These are phyloP conservation scores for Scaptomyza montana DNA, from an alignment of 1,140 invertebrate species.

Conservation along the genomic window DNA sequence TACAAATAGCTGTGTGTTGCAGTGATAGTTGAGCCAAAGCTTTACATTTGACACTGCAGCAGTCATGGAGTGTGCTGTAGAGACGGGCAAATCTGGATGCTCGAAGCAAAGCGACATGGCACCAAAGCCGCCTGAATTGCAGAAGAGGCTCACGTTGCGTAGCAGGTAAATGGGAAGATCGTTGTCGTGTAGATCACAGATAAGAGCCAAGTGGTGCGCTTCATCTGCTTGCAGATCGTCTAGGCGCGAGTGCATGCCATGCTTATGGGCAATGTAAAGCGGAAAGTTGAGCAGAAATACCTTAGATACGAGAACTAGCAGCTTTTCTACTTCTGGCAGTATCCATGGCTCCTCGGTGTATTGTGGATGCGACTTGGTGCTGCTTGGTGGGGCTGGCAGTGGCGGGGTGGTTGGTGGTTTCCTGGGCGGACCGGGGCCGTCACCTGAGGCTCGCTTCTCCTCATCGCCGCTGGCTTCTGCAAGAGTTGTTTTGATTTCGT, in stretches of 20 bases:
- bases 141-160: conserved; percentile 95
- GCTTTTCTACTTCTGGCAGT: conserved; percentile 90
- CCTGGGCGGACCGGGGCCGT: conserved; percentile 54
- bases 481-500: conserved; percentile 38
- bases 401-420: conserved; percentile 40
- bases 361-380: conserved; percentile 53
- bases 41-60: conserved; percentile 96
- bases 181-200: conserved; percentile 96
- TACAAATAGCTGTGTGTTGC: conserved; percentile 93
- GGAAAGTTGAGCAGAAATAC: conserved; percentile 95
- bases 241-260: conserved; percentile 89
- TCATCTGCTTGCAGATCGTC: conserved; percentile 92
- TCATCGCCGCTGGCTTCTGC: conserved; percentile 33
- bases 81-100: conserved; percentile 91
- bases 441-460: conserved; percentile 50
- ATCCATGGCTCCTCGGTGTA: conserved; percentile 86
- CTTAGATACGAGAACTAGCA: conserved; percentile 91
- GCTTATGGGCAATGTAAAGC: conserved; percentile 95
- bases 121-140: conserved; percentile 93
- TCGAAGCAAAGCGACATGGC: conserved; percentile 94
- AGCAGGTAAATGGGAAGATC: conserved; percentile 95
- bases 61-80: conserved; percentile 95
- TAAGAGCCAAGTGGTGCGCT: conserved; percentile 90
- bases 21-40: conserved; percentile 96
- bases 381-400: conserved; percentile 12